Evolutionary conservation across 2,113 vertebrate genomes (phyloP).

Genomic region (Sigmodon hispidus): DNA sequence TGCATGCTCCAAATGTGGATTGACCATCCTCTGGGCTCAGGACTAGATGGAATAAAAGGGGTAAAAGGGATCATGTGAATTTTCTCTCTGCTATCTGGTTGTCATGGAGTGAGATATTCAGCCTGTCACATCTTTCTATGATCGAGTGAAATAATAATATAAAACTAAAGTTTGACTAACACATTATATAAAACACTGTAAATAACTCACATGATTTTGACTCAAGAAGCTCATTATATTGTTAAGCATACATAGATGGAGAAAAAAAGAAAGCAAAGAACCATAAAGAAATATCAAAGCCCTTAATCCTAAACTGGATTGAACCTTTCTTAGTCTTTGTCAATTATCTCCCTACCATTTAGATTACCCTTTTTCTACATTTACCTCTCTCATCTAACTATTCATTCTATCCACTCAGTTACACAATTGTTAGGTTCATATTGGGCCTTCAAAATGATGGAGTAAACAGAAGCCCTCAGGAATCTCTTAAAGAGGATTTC

Average conservation of each 20-base stretch:
- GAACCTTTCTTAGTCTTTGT: not conserved
- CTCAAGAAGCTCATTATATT: not conserved
- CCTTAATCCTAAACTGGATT: not conserved
- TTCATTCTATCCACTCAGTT: not conserved
- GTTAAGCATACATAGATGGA: not conserved
- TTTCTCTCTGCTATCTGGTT: not conserved
- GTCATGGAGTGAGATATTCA: not conserved
- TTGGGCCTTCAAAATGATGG: not conserved
- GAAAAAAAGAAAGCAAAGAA: not conserved
- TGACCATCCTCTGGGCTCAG: not conserved
- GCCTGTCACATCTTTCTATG: not conserved
- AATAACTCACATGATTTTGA: not conserved
- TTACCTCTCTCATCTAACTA: not conserved
- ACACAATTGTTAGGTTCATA: not conserved
- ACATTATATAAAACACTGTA: not conserved
- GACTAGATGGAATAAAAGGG: not conserved
- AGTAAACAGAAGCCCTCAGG: not conserved
- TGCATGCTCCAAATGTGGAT: too few species aligned
- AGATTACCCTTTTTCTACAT: not conserved
- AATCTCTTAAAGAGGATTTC: not conserved
- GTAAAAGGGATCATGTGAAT: not conserved
- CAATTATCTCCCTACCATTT: not conserved
- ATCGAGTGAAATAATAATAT: not conserved
- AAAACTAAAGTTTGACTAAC: not conserved
- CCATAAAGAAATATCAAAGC: not conserved